phyloP scores from a whole-genome alignment of 2,113 vertebrate genomes.

The Albula goreensis region DNA sequence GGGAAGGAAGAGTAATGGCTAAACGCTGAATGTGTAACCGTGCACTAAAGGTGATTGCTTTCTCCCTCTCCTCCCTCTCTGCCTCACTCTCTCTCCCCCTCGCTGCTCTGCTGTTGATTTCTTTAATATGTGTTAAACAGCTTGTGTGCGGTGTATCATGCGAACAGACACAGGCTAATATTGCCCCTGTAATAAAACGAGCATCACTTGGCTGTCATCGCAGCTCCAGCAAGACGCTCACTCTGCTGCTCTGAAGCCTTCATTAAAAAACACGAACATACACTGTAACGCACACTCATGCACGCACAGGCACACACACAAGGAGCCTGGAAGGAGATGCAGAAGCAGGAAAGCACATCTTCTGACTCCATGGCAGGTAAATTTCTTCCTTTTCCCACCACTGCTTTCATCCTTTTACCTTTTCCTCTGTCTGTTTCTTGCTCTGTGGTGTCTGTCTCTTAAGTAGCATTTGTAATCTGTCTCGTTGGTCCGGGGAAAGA shows the following conservation, averaged over 20 bases:
- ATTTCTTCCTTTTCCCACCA: not conserved
- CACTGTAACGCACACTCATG: slow-evolving; percentile 8
- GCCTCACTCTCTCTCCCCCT: slow-evolving; percentile 13
- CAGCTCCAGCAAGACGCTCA: not conserved
- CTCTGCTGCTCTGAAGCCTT: not conserved
- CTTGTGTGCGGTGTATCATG: not conserved
- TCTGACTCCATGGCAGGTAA: slow-evolving; percentile 44
- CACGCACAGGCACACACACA: slow-evolving; percentile 17
- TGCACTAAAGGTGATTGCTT: slow-evolving; percentile 37
- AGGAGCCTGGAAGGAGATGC: slow-evolving; percentile 31
- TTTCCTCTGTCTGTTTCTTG: not conserved
- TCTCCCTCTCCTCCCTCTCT: slow-evolving; percentile 44
- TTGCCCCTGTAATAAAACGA: slow-evolving; percentile 15
- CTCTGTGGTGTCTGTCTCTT: not conserved
- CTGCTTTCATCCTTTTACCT: not conserved
- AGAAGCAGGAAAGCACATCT: slow-evolving; percentile 35
- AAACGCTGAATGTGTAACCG: slow-evolving; percentile 18
- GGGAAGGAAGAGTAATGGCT: slow-evolving; percentile 20
- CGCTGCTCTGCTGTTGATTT: slow-evolving; percentile 12
- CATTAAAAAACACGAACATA: slow-evolving; percentile 7
- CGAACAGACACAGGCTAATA: not conserved
- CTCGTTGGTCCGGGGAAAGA: not conserved
- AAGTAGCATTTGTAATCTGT: not conserved
- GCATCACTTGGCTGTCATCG: slow-evolving; percentile 20
- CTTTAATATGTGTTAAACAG: slow-evolving; percentile 15